Evolutionary conservation across 1,140 invertebrate species (phyloP), one percentile per base, ranked within the genome.

Genomic region (Chrysopa pallens): DNA sequence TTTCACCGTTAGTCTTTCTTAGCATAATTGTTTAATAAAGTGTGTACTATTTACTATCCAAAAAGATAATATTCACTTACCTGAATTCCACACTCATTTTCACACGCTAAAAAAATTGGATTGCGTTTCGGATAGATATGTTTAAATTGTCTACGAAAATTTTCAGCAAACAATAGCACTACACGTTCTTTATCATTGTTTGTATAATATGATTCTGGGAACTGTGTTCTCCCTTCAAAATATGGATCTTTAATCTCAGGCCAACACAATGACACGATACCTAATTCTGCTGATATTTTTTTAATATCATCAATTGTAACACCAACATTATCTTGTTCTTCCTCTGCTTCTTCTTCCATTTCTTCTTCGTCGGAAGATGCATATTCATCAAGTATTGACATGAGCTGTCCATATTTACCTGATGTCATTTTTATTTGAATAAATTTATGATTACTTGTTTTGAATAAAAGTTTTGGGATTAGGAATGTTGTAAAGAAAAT

Each of bases 21-120:
- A n/a, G n/a, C n/a, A n/a, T n/a, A n/a, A n/a, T n/a, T n/a, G n/a
- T n/a, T n/a, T n/a, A n/a, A n/a, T n/a, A n/a, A n/a, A n/a, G n/a
- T n/a, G n/a, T n/a, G n/a, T n/a, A n/a, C n/a, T n/a, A n/a, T n/a
- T n/a, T n/a, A n/a, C 17, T 23, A 23, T 23, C 17, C 2, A 51
- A 48, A 23, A 23, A n/a, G n/a, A 3, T 23, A 23, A 23, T 23
- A 5, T 40, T 29, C 13, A 50, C 48, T 52, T 59, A 79, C 77
- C 69, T 80, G 76, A 31, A 78, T 54, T 36, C 74, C 74, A 57
- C 81, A 89, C 63, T 91, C 87, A 62, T 92, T 92, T 36, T 77
- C 70, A 36, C 76, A 72, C 17, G 76, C 80, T 11, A 92, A 56
- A 28, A 90, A 64, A 35, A 90, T 54, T 8, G 80, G 79, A 48